These are phyloP conservation scores for Tragulus kanchil DNA, from an alignment of 2,113 vertebrate species.

Conservation along the genomic window DNA sequence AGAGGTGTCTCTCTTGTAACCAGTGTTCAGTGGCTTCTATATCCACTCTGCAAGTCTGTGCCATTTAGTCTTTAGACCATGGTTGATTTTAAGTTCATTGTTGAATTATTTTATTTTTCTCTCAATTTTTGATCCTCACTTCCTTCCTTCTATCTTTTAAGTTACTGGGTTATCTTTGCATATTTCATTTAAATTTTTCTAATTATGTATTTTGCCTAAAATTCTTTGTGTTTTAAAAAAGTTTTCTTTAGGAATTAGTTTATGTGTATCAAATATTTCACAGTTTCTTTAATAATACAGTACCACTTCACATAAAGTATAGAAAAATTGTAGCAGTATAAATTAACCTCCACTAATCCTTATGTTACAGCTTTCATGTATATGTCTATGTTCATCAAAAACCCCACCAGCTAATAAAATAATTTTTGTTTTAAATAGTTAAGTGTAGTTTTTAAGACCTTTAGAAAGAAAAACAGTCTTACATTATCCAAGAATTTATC, in stretches of 20 bases:
- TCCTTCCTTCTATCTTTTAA: background rate
- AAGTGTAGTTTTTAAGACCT: background rate
- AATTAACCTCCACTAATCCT: background rate
- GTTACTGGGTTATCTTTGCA: background rate
- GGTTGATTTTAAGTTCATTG: background rate
- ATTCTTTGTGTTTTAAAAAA: background rate
- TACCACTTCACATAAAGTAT: background rate
- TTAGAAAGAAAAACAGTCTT: background rate
- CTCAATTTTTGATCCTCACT: background rate
- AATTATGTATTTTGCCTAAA: background rate
- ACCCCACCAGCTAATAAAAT: background rate
- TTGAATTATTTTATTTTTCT: background rate
- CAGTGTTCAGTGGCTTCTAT: background rate
- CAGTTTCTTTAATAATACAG: background rate
- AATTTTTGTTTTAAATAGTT: constrained; percentile 18
- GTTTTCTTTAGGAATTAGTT: background rate
- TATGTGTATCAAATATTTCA: background rate
- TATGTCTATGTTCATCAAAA: background rate
- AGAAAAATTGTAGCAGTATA: background rate
- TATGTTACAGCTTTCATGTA: background rate
- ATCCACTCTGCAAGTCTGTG: background rate
- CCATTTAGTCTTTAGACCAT: background rate
- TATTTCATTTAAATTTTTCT: background rate
- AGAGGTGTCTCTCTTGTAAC: background rate
- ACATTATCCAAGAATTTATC: background rate